phyloP scores from a whole-genome alignment of 2,888 invertebrate genomes.

The Ditylenchus weischeri region DNA sequence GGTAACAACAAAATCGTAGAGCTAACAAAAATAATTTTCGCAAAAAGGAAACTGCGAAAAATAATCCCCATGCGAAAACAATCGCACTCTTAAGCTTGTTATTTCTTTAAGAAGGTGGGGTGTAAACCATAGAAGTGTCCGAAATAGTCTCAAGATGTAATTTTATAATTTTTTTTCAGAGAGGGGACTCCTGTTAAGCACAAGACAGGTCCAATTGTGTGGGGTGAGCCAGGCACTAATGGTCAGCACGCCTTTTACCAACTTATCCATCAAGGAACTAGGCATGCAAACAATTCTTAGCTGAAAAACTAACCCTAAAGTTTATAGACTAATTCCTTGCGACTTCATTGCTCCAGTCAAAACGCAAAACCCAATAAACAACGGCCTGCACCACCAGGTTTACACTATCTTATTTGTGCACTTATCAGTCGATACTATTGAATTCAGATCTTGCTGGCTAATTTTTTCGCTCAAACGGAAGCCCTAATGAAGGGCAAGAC shows the following conservation, averaged over 20 bases:
- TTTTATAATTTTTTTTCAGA: conserved; percentile 28
- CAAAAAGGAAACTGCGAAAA: too few relatives aligned
- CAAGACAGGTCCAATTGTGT: conserved; percentile 76
- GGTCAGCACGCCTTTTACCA: conserved; percentile 99
- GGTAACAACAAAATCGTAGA: too few relatives aligned
- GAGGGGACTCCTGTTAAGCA: conserved; percentile 62
- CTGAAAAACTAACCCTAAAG: conserved; percentile 58
- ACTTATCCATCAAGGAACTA: conserved; percentile 84
- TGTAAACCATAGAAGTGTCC: too few relatives aligned
- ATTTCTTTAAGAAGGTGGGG: too few relatives aligned
- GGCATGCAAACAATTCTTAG: background rate
- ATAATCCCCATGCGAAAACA: too few relatives aligned
- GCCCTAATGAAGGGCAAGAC: conserved; percentile 85
- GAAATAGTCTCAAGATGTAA: too few relatives aligned
- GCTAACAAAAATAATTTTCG: too few relatives aligned
- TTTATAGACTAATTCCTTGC: conserved; percentile 79
- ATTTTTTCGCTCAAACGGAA: conserved; percentile 97
- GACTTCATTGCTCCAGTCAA: conserved; percentile 92
- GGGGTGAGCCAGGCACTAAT: conserved; percentile 99
- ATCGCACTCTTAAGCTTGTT: too few relatives aligned
- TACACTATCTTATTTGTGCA: background rate
- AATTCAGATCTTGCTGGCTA: conserved; percentile 78
- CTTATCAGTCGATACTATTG: conserved; percentile 5
- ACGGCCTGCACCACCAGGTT: conserved; percentile 80
- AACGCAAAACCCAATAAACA: conserved; percentile 80